These are phyloP conservation scores for Pituophis catenifer DNA, from an alignment of 2,113 vertebrate species.

Conservation along the genomic window DNA sequence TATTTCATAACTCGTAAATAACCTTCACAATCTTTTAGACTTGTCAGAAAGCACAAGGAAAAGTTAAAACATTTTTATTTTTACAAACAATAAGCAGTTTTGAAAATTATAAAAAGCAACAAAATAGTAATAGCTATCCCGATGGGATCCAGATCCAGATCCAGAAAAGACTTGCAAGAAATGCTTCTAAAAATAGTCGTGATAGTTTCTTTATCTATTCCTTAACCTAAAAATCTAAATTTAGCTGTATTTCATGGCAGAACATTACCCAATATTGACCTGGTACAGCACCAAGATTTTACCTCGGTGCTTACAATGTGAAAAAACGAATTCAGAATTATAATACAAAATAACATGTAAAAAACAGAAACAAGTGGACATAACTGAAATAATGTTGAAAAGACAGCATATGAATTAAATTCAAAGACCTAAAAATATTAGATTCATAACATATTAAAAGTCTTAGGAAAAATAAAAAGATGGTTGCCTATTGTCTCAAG, in stretches of 20 bases:
- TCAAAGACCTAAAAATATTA: background rate
- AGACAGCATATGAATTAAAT: background rate
- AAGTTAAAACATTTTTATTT: background rate
- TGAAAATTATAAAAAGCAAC: background rate
- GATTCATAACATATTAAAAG: background rate
- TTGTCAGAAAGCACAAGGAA: background rate
- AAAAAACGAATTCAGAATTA: background rate
- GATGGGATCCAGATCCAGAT: background rate
- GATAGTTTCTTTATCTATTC: background rate
- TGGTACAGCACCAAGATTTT: background rate
- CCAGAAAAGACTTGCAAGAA: background rate
- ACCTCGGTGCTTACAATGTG: background rate
- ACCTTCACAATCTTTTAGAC: background rate
- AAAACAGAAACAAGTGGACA: background rate
- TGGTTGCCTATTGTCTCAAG: background rate
- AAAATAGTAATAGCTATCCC: background rate
- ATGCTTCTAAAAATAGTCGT: background rate
- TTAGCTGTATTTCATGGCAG: background rate
- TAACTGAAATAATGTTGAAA: background rate
- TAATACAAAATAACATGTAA: background rate
- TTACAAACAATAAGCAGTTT: background rate
- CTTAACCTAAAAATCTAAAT: background rate
- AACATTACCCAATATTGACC: background rate
- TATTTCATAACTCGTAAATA: background rate
- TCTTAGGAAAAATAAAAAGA: background rate